phyloP scores from a whole-genome alignment of 2,888 invertebrate species.

The Orthonevra nobilis region DNA sequence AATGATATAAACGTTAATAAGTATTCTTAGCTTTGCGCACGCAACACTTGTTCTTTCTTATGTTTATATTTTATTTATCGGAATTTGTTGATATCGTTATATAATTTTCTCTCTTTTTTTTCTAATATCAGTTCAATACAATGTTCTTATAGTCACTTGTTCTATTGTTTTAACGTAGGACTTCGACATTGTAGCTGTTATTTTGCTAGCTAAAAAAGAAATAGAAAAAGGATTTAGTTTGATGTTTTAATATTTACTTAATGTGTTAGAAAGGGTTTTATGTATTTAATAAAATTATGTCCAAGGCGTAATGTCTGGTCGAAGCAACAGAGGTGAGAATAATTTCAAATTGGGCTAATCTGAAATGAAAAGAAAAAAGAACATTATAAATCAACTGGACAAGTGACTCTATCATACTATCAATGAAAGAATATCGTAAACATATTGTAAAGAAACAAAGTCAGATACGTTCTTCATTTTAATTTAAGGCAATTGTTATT shows the following conservation, averaged over 20 bases:
- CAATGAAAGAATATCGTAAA: too few species aligned
- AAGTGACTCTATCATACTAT: too few species aligned
- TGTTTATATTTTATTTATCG: conserved; percentile 15
- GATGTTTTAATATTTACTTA: too few species aligned
- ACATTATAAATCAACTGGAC: too few species aligned
- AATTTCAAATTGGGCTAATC: conserved; percentile 22
- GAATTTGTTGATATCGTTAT: conserved; percentile 30
- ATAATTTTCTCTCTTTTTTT: conserved; percentile 7
- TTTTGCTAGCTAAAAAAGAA: conserved; percentile 74
- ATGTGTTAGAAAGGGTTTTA: background rate
- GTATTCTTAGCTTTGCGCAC: conserved; percentile 31
- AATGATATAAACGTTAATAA: conserved; percentile 23
- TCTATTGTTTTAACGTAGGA: conserved; percentile 74
- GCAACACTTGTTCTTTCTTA: conserved; percentile 47
- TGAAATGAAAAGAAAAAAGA: conserved; percentile 38
- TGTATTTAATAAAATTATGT: background rate
- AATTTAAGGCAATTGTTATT: too few species aligned
- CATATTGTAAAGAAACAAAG: too few species aligned
- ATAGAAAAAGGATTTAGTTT: conserved; percentile 27
- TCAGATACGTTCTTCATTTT: too few species aligned
- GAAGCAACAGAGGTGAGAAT: background rate
- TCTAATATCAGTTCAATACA: conserved; percentile 42
- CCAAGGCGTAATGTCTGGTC: conserved; percentile 22
- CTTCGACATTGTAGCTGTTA: conserved; percentile 78
- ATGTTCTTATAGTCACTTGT: conserved; percentile 57